A percentile compares a stretch with the other conserved stretches of the same genome.
Conservation (phyloP, 2,888 invertebrate species). For the Amblyjoppa fuscipennis region DNA sequence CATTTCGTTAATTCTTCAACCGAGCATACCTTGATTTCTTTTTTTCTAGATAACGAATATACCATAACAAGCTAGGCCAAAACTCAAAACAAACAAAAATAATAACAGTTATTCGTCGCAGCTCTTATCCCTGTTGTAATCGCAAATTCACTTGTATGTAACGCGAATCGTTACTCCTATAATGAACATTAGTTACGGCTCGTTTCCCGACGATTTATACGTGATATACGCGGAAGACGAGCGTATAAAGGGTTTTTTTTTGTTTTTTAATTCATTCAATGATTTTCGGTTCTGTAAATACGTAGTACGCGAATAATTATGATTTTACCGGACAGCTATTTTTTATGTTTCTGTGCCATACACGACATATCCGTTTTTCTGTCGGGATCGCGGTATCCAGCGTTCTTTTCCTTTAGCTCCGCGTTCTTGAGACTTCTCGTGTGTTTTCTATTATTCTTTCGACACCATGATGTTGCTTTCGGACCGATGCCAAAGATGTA, state of each 20-base stretch:
- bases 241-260: neutral
- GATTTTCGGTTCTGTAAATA: slow-evolving; percentile 18
- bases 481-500: slow-evolving; percentile 65
- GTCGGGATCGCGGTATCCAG: neutral
- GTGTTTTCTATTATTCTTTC: neutral
- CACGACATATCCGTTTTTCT: slow-evolving; percentile 14
- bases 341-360: slow-evolving; percentile 54
- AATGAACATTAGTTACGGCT: neutral
- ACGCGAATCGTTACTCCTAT: slow-evolving; percentile 37
- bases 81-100: slow-evolving; percentile 10
- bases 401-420: slow-evolving; percentile 18
- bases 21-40: slow-evolving; percentile 37
- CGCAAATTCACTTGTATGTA: slow-evolving; percentile 22
- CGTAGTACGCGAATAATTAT: slow-evolving; percentile 13
- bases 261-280: neutral
- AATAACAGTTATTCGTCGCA: slow-evolving; percentile 21
- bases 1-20: slow-evolving; percentile 31
- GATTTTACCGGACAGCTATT: slow-evolving; percentile 23
- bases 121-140: slow-evolving; percentile 27
- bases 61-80: slow-evolving; percentile 37
- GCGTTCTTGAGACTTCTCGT: neutral
- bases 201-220: slow-evolving; percentile 21
- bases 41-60: slow-evolving; percentile 27
- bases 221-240: neutral
- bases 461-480: slow-evolving; percentile 31